Evolutionary conservation across 2,888 invertebrate species (phyloP).

Genomic region (Germaria angustata): DNA sequence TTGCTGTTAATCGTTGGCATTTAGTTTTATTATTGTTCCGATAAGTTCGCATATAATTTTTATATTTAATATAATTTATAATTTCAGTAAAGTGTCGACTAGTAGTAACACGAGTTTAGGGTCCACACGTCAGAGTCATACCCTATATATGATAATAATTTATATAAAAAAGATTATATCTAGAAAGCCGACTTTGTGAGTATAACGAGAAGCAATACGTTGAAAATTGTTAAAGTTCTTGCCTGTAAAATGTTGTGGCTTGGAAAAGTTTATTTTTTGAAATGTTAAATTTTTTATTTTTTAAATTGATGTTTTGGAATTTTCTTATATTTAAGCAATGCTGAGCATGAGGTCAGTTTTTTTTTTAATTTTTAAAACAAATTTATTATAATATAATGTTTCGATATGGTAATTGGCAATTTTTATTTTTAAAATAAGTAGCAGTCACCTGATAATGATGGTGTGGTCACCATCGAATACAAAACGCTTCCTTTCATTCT

Average conservation of each 20-base stretch:
- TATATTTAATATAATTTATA: conserved; percentile 23
- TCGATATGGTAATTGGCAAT: too few relatives aligned
- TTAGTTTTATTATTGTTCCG: background rate
- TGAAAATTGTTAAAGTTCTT: background rate
- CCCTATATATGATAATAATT: conserved; percentile 73
- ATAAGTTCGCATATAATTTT: background rate
- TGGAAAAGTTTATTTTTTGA: background rate
- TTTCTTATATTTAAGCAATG: too few relatives aligned
- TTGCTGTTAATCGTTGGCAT: too few relatives aligned
- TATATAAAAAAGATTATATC: conserved; percentile 75
- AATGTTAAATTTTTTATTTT: background rate
- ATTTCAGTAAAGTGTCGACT: conserved; percentile 71
- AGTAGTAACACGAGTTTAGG: conserved; percentile 66
- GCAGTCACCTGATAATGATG: too few relatives aligned
- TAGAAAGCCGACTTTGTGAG: conserved; percentile 76
- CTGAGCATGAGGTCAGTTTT: too few relatives aligned
- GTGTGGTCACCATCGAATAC: too few relatives aligned
- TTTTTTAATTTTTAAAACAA: too few relatives aligned
- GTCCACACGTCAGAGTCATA: conserved; percentile 71
- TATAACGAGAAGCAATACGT: conserved; percentile 61
- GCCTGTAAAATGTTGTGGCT: too few relatives aligned
- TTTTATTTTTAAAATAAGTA: too few relatives aligned
- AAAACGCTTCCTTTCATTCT: too few relatives aligned
- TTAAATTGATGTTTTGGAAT: too few relatives aligned
- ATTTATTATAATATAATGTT: too few relatives aligned